A percentile compares a stretch with the other conserved stretches of the same genome.
phyloP scores from a whole-genome alignment of 1,140 invertebrate species.

The Drosophila ohnishii region DNA sequence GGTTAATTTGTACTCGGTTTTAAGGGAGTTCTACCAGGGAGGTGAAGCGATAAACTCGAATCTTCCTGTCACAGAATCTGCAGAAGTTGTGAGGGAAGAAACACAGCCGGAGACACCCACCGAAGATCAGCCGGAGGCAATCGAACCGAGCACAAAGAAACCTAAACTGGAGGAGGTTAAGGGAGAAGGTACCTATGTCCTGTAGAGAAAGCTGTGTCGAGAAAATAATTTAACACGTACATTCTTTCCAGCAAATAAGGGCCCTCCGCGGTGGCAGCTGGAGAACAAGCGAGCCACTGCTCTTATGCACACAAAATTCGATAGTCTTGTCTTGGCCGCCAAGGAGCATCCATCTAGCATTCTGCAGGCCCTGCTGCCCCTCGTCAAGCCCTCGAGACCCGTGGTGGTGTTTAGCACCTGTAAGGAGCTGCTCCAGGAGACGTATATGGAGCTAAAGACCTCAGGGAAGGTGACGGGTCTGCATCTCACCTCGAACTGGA shows the following conservation, averaged over 20 bases:
- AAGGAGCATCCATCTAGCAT: constrained; percentile 94
- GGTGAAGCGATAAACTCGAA: constrained; percentile 7
- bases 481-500: constrained; percentile 92
- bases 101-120: constrained; percentile 20
- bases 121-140: constrained; percentile 59
- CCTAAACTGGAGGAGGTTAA: constrained; percentile 72
- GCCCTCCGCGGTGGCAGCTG: constrained; percentile 54
- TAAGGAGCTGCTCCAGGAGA: constrained; percentile 91
- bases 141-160: constrained; percentile 69
- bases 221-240: not conserved
- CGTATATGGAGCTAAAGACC: constrained; percentile 90
- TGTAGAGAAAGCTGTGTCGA: no score
- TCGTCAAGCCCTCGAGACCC: constrained; percentile 90
- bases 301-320: constrained; percentile 86
- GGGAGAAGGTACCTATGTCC: not conserved
- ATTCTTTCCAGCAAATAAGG: constrained; percentile 22
- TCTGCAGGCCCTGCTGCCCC: constrained; percentile 88
- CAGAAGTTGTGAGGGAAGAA: not conserved
- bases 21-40: constrained; percentile 86
- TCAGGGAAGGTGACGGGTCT: constrained; percentile 88
- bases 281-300: constrained; percentile 86
- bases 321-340: constrained; percentile 90
- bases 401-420: constrained; percentile 92
- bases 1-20: constrained; percentile 89
- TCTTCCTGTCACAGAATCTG: not conserved